Conservation (phyloP, 2,888 invertebrate species). For the Drosophila phalerata region DNA sequence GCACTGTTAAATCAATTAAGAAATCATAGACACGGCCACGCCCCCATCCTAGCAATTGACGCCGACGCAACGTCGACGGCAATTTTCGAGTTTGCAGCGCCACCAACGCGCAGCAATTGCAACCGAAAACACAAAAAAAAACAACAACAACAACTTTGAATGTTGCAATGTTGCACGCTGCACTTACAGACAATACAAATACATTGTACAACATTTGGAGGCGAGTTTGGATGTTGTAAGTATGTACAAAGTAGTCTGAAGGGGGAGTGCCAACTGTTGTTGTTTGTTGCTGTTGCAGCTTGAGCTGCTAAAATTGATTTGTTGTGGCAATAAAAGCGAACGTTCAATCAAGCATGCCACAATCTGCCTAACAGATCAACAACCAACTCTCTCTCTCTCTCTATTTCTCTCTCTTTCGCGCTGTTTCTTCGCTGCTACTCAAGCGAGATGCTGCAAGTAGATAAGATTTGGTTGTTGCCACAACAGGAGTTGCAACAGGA, state of each 20-base stretch:
- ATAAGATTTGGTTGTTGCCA: slow-evolving; percentile 41
- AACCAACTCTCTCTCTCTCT: slow-evolving; percentile 24
- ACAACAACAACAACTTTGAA: slow-evolving; percentile 13
- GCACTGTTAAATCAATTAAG: slow-evolving; percentile 72
- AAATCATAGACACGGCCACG: slow-evolving; percentile 71
- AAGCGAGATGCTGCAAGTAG: slow-evolving; percentile 47
- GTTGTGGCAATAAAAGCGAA: slow-evolving; percentile 75
- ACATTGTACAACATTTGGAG: slow-evolving; percentile 41
- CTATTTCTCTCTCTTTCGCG: slow-evolving; percentile 14
- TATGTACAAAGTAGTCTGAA: slow-evolving; percentile 51
- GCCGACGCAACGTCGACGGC: slow-evolving; percentile 47
- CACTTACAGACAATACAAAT: slow-evolving; percentile 61
- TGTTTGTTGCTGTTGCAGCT: slow-evolving; percentile 30
- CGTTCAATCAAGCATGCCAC: slow-evolving; percentile 74
- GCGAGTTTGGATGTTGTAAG: slow-evolving; percentile 41
- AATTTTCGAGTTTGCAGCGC: slow-evolving; percentile 77
- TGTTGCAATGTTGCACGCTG: slow-evolving; percentile 50
- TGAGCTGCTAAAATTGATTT: slow-evolving; percentile 70
- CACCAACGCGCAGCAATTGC: slow-evolving; percentile 67
- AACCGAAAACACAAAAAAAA: slow-evolving; percentile 9
- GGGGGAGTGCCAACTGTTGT: slow-evolving; percentile 48
- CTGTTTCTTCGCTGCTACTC: slow-evolving; percentile 6
- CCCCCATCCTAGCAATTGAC: slow-evolving; percentile 48
- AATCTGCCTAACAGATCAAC: slow-evolving; percentile 54
- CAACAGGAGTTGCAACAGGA: slow-evolving; percentile 55